Conservation (phyloP, 2,113 vertebrate genomes). For the Pterocles gutturalis region DNA sequence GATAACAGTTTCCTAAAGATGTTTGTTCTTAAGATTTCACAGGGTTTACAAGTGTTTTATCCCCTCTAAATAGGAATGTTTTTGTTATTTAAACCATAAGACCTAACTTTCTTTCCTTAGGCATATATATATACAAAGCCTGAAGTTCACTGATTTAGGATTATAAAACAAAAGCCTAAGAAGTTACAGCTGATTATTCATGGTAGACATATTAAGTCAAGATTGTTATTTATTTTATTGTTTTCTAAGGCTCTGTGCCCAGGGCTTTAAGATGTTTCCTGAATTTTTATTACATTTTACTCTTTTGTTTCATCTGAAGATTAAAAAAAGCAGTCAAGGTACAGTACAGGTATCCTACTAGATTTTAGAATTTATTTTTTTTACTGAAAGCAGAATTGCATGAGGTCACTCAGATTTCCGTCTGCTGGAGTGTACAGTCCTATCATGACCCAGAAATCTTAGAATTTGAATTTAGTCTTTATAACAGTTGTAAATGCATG, state of each 20-base stretch:
- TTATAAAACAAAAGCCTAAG: slow-evolving; percentile 61
- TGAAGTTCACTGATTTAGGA: slow-evolving; percentile 41
- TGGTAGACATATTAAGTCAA: slow-evolving; percentile 60
- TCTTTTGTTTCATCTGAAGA: slow-evolving; percentile 56
- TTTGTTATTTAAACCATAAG: neutral
- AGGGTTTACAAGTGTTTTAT: neutral
- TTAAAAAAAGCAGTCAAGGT: slow-evolving; percentile 30
- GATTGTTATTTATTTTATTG: slow-evolving; percentile 42
- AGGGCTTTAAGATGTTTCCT: slow-evolving; percentile 37
- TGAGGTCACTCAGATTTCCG: slow-evolving; percentile 58
- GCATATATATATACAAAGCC: neutral
- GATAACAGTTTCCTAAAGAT: neutral
- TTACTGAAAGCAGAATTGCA: slow-evolving; percentile 33
- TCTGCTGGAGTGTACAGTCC: slow-evolving; percentile 25
- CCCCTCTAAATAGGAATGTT: neutral
- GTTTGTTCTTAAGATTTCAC: neutral
- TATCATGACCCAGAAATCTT: slow-evolving; percentile 51
- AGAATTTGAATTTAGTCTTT: slow-evolving; percentile 36
- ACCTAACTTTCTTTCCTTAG: neutral
- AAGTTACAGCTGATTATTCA: slow-evolving; percentile 60
- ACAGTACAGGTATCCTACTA: slow-evolving; percentile 18
- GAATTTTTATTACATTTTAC: slow-evolving; percentile 73
- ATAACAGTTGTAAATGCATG: slow-evolving; percentile 20
- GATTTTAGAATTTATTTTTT: slow-evolving; percentile 49
- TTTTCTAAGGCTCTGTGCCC: slow-evolving; percentile 51